Percentiles rank a stretch among this genome's conserved stretches.
Conservation (phyloP, 2,797 vertebrate genomes). For the Pangasius macronema region DNA sequence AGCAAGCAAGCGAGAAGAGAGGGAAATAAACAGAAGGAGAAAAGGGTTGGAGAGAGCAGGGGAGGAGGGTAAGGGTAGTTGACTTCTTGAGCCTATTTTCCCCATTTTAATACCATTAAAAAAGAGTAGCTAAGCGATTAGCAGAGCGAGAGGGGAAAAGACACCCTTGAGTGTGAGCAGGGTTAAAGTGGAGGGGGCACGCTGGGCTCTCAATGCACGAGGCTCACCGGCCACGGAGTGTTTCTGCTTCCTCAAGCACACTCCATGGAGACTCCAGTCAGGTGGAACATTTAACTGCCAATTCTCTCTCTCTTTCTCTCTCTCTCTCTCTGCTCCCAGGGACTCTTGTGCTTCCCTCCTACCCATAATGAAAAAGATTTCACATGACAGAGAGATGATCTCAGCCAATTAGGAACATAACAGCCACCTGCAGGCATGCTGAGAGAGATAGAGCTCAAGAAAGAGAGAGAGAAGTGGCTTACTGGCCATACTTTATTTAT, state of each 20-base stretch:
- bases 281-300: constrained; percentile 54
- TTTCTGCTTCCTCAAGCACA: constrained; percentile 43
- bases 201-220: constrained; percentile 40
- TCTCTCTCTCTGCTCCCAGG: constrained; percentile 43
- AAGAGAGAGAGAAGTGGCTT: not conserved
- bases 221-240: constrained; percentile 47
- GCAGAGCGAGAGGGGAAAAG: constrained; percentile 45
- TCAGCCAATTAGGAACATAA: constrained; percentile 57
- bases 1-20: constrained; percentile 5
- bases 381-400: constrained; percentile 55
- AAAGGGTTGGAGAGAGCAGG: constrained; percentile 33
- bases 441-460: constrained; percentile 40
- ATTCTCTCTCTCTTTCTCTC: constrained; percentile 28
- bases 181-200: constrained; percentile 54
- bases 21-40: constrained; percentile 26
- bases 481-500: not conserved
- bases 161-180: constrained; percentile 45
- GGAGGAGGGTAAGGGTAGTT: constrained; percentile 44
- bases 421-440: constrained; percentile 54
- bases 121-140: constrained; percentile 54
- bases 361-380: constrained; percentile 59
- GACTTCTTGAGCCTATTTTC: constrained; percentile 57
- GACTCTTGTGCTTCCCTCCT: constrained; percentile 47
- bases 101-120: constrained; percentile 57
- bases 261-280: constrained; percentile 61